Conservation (phyloP, 2,113 vertebrate genomes). For the Hymenochirus boettgeri region DNA sequence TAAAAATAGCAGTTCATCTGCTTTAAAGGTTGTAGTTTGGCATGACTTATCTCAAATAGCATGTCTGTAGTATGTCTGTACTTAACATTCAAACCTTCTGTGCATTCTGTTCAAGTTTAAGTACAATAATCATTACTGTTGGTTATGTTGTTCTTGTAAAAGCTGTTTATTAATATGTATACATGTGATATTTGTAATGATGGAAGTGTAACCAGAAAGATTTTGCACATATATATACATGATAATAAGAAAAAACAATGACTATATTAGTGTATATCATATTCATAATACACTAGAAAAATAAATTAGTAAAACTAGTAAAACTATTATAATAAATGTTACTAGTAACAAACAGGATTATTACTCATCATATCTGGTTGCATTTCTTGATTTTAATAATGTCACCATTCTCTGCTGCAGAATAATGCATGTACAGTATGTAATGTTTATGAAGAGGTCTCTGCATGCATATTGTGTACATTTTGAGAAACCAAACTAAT, state of each 20-base stretch:
- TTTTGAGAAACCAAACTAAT: slow-evolving; percentile 26
- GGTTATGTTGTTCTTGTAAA: slow-evolving; percentile 31
- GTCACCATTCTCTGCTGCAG: background rate
- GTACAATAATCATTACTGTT: slow-evolving; percentile 9
- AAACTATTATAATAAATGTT: too few species aligned
- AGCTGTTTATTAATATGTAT: slow-evolving; percentile 28
- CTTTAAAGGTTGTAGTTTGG: too few species aligned
- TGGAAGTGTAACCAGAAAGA: slow-evolving; percentile 30
- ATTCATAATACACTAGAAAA: too few species aligned
- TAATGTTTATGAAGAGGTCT: slow-evolving; percentile 17
- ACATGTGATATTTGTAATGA: background rate
- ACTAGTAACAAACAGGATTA: background rate
- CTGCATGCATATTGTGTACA: slow-evolving; percentile 26
- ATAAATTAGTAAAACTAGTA: too few species aligned
- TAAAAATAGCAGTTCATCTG: too few species aligned
- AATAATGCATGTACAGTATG: slow-evolving; percentile 30
- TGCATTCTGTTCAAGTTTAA: slow-evolving; percentile 14
- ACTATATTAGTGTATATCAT: too few species aligned
- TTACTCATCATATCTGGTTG: slow-evolving; percentile 19
- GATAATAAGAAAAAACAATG: too few species aligned
- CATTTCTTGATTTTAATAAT: slow-evolving; percentile 20
- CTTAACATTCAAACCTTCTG: too few species aligned
- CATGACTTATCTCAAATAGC: too few species aligned
- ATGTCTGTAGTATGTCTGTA: too few species aligned
- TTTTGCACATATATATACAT: background rate